Percentiles rank a stretch among this genome's conserved stretches.
Evolutionary conservation across 1,140 invertebrate species (phyloP).

Genomic region (Sitobion miscanthi): DNA sequence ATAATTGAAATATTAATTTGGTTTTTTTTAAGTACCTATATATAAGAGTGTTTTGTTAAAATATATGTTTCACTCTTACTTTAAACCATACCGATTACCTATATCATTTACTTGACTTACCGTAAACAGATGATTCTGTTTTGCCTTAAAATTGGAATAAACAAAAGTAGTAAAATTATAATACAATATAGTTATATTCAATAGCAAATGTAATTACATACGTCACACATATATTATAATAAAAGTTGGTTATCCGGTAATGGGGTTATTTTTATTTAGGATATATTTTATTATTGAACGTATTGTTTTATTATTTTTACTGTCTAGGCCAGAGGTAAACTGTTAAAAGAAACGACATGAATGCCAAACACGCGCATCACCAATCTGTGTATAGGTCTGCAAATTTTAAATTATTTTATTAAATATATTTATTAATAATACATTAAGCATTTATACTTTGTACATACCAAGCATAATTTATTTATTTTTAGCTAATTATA

Average conservation of each 20-base stretch:
- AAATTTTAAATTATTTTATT: neutral
- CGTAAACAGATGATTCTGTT: neutral
- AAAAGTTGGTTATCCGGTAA: neutral
- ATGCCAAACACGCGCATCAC: neutral
- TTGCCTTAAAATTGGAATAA: neutral
- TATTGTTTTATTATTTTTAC: neutral
- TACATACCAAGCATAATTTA: neutral
- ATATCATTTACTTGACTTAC: neutral
- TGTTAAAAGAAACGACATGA: neutral
- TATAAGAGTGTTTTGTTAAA: neutral
- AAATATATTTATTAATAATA: neutral
- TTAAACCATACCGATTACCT: neutral
- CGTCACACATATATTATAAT: neutral
- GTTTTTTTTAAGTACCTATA: neutral
- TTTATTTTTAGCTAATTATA: conserved; percentile 20
- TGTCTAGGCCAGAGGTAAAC: neutral
- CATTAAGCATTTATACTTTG: neutral
- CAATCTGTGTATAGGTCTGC: neutral
- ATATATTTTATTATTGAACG: neutral
- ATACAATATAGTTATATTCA: too few relatives aligned
- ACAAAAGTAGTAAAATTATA: too few relatives aligned
- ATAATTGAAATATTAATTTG: too few relatives aligned
- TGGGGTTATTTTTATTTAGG: neutral
- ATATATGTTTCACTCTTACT: neutral
- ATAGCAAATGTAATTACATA: too few relatives aligned